A percentile compares a stretch with the other conserved stretches of the same genome.
phyloP scores from a whole-genome alignment of 2,797 vertebrate species.

The Cichlasoma orientale region DNA sequence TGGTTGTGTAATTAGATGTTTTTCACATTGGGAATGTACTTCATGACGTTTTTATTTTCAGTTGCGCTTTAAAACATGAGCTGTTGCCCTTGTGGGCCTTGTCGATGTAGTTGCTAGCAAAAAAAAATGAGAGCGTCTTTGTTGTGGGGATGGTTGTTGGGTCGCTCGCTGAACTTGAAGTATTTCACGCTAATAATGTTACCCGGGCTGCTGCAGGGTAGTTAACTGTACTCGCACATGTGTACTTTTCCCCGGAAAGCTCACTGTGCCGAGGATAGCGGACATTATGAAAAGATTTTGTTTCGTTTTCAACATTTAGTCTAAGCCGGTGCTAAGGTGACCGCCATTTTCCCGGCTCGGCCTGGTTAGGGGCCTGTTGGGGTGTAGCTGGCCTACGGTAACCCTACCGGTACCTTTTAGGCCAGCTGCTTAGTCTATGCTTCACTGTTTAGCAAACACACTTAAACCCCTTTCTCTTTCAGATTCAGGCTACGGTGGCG shows the following conservation, averaged over 20 bases:
- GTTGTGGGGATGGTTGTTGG: constrained; percentile 36
- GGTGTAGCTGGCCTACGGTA: background rate
- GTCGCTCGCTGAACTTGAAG: accelerated
- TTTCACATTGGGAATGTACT: background rate
- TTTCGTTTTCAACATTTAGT: constrained; percentile 36
- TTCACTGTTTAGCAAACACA: background rate
- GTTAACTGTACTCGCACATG: accelerated
- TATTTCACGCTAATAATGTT: background rate
- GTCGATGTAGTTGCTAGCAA: background rate
- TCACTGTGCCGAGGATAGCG: accelerated
- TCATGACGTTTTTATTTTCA: background rate
- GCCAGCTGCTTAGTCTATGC: background rate
- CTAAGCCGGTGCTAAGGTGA: constrained; percentile 32
- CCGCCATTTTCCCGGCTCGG: constrained; percentile 73
- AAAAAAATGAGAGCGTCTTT: constrained; percentile 46
- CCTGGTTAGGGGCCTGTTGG: constrained; percentile 45
- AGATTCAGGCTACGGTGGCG: constrained; percentile 85
- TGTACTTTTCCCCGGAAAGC: accelerated
- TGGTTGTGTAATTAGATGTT: background rate
- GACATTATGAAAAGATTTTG: background rate
- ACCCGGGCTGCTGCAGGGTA: accelerated
- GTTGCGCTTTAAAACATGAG: background rate
- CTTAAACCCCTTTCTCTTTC: background rate
- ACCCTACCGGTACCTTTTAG: background rate
- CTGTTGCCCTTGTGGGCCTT: background rate